Evolutionary conservation across 1,140 invertebrate genomes (phyloP), one percentile per base, ranked within the genome.

Genomic region (Drosophila tani): DNA sequence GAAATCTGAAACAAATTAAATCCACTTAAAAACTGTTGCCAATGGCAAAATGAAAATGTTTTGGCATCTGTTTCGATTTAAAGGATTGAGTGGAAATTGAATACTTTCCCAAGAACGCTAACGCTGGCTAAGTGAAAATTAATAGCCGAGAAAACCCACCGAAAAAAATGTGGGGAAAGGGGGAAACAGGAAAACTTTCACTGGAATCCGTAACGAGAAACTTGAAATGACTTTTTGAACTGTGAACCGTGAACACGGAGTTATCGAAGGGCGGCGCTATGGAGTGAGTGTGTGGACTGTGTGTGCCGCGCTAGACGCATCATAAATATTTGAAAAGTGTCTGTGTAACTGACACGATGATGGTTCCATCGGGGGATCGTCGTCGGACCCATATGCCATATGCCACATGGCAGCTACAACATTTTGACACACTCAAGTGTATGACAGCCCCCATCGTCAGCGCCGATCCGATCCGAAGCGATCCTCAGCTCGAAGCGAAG

Each of bases 361-460:
- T 73, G 79, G 59, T 47, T 68, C 62, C 50, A 21, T 19, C 56
- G 40, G 55, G 47, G 58, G 35, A 27, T n/a, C 19, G 15, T 24
- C 17, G 19, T 3, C 11, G 24, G 29, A 56, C 14, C 40, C 21
- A 4, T 5, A 43, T 58, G 75, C 70, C 85, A 71, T 82, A 88
- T 88, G 83, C 79, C 83, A 80, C 76, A 80, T 79, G 86, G 77
- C 84, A 69, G 77, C 74, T 43, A 63, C 73, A 88, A 88, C 85
- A 88, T 88, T 88, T 88, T 88, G 85, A 90, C 85, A 88, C 82
- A 90, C 85, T 88, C 81, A 90, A 90, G 85, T 90, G 86, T 88
- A 74, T 76, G 82, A 86, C 82, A 86, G 74, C 73, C 68, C 67
- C 51, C 70, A 79, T 82, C 75, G 74, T 68, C 66, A 51, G 35